phyloP scores from a whole-genome alignment of 2,113 vertebrate genomes.

The Rhineura floridana region DNA sequence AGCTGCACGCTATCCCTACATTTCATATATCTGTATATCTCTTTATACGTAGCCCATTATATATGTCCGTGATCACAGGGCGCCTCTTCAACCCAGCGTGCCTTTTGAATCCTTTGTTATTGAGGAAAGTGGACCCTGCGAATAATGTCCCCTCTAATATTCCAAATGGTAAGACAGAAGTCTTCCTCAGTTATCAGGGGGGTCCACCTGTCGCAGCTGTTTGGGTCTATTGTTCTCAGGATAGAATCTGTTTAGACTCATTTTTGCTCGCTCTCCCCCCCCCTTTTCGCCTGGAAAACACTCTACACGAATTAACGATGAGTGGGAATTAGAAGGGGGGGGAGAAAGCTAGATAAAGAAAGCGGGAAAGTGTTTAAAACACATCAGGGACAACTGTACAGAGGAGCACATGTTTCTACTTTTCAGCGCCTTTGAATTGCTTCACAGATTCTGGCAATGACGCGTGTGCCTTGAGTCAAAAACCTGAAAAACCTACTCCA shows the following conservation, averaged over 20 bases:
- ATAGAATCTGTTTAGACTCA: conserved; percentile 55
- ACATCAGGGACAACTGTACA: conserved; percentile 10
- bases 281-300: conserved; percentile 27
- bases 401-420: conserved; percentile 56
- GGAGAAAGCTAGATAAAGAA: not conserved
- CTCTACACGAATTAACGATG: conserved; percentile 3
- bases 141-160: conserved; percentile 53
- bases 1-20: not conserved
- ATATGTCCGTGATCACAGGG: not conserved
- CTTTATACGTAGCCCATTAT: not conserved
- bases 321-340: not conserved
- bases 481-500: conserved; percentile 48
- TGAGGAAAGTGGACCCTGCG: conserved; percentile 28
- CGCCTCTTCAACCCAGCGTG: not conserved
- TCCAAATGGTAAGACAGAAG: conserved; percentile 62
- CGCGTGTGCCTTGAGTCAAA: conserved; percentile 61
- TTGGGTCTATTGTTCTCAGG: conserved; percentile 39
- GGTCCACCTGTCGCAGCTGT: conserved; percentile 59
- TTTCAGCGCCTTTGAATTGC: conserved; percentile 54
- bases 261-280: conserved; percentile 20
- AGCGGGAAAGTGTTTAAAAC: not conserved
- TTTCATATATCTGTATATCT: not conserved
- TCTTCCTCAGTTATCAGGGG: conserved; percentile 59
- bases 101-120: conserved; percentile 10
- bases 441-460: conserved; percentile 55